Evolutionary conservation across 2,113 vertebrate species (phyloP), one percentile per base, ranked within the genome.

Genomic region (Oncorhynchus keta): DNA sequence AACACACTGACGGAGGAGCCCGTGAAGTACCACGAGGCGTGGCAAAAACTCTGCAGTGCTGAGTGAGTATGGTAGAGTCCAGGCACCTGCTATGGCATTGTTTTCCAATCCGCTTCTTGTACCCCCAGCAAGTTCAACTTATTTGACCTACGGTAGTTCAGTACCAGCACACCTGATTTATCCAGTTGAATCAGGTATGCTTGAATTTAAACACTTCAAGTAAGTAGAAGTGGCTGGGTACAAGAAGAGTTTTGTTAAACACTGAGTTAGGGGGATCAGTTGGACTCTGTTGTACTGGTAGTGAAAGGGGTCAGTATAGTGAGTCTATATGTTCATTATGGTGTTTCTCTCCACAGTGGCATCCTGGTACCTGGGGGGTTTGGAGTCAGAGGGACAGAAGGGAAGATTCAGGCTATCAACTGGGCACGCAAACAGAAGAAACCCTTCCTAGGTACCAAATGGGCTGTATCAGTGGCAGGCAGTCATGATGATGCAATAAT

Each of bases 371-470:
- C 97, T 1, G 97, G 97, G 74, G 97, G 97, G 62, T 99, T 99
- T 81, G 97, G 97, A 62, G 94, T 98, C 81, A 91, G 97, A 83
- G 97, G 97, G 71, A 99, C 97, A 1, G 97, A 99, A 89, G 97
- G 97, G 75, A 99, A 99, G 92, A 97, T 99, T 82, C 95, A 96
- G 28, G 97, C 97, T 39, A 98, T 99, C 85, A 92, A 90, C 86
- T 99, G 97, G 97, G 97, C 97, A 69, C 94, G 97, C 32, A 98
- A 95, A 81, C 96, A 99, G 93, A 98, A 94, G 76, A 99, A 97
- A 67, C 97, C 97, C 6, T 98, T 97, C 76, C 86, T 99, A 84
- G 97, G 97, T 99, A 91, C 86, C 16, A 16, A 55, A 16, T 18
- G 89, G 22, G 3, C 45, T 78, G 83, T 76, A 12, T 62, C 4